Base-by-base conservation (phyloP, 2,113 vertebrate species). In the Ptychochromis oligacanthus region DNA sequence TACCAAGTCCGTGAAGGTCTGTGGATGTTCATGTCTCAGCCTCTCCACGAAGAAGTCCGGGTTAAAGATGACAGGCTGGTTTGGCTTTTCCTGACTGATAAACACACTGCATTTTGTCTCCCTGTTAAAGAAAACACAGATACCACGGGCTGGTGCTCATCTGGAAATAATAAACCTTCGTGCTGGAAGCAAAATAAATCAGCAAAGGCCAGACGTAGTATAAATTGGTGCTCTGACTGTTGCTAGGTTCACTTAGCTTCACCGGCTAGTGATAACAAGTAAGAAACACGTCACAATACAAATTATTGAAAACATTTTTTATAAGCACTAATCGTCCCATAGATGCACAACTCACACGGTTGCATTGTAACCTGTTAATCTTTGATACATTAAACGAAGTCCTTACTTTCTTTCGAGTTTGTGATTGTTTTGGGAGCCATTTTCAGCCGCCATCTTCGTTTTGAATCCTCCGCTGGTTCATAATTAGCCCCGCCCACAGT, bases 31-130 rank as follows among this genome's bases (percentile, higher is more conserved):
- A 83, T 99, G 97, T 64, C 96, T 96, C 76, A 99, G 93, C 80
- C 98, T 97, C 91, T 99, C 98, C 92, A 99, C 98, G 82, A 98
- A 99, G 93, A 99, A 99, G 90, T 99, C 98, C 1, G 98, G 98
- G 90, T 99, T 98, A 92, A 98, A 99, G 90, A 99, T 98, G 86
- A 99, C 95, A 0, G 98, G 96, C 89, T 91, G 77, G 77, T 94
- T 91, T 77, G 96, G 94, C 83, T 95, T 95, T 55, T 97, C 97
- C 87, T 96, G 97, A 93, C 96, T 97, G 91, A 96, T 96, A 70
- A 98, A 96, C 83, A 98, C 96, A 80, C 79, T 97, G 94, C 97
- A 97, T 88, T 96, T 95, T n/a, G 97, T 96, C 82, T 95, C 96
- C 46, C 97, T 94, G 76, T 49, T 13, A 54, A 18, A 78, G 13